phyloP scores from a whole-genome alignment of 2,888 invertebrate genomes.

The Euzophera pinguis region DNA sequence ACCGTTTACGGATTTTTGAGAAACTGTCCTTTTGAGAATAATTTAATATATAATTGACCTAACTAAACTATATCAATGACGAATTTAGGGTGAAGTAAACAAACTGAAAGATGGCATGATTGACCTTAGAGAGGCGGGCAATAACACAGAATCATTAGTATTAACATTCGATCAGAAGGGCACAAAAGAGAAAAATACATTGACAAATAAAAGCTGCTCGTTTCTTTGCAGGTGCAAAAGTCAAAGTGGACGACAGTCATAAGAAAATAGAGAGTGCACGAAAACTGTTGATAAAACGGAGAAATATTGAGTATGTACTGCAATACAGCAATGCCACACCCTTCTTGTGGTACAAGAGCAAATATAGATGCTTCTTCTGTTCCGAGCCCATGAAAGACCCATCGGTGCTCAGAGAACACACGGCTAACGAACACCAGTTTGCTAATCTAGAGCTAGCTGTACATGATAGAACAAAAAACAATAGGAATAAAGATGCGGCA shows the following conservation, averaged over 20 bases:
- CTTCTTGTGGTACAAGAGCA: constrained; percentile 68
- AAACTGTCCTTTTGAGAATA: no score
- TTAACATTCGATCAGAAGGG: background rate
- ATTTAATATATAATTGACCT: no score
- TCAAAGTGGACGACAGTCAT: constrained; percentile 59
- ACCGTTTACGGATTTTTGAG: no score
- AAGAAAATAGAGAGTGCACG: constrained; percentile 63
- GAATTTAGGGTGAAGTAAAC: no score
- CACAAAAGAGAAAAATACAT: background rate
- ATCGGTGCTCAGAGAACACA: constrained; percentile 50
- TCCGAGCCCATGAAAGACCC: constrained; percentile 62
- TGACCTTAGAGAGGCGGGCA: no score
- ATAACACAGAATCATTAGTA: no score
- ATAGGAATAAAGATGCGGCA: constrained; percentile 66
- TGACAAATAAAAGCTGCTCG: constrained; percentile 34
- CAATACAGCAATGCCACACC: constrained; percentile 68
- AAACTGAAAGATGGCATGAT: no score
- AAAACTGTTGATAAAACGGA: constrained; percentile 57
- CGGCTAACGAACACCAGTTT: constrained; percentile 45
- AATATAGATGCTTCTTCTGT: constrained; percentile 67
- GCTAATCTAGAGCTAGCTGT: constrained; percentile 62
- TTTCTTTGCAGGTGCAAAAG: constrained; percentile 70
- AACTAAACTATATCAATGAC: no score
- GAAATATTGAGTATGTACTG: constrained; percentile 66
- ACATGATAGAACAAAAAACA: constrained; percentile 62